Evolutionary conservation across 1,140 invertebrate genomes (phyloP), one percentile per base, ranked within the genome.

Genomic region (Nylanderia fulva): DNA sequence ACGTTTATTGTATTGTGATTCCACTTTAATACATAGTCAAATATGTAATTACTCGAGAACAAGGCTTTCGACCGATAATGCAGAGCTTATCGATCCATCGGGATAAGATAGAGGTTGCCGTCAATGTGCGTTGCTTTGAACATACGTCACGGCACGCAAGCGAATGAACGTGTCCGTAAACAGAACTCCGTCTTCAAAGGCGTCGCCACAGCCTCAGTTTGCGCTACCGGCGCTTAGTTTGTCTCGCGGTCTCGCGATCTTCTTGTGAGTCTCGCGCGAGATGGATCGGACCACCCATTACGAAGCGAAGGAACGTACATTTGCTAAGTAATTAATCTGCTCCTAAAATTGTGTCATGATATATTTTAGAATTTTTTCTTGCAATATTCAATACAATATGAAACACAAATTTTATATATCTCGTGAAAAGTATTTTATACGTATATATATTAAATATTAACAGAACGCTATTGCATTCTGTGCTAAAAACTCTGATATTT

Each of bases 101-200:
- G 29, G 36, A 82, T 82, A 82, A 82, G 77, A 72, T 82, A 72
- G 69, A 24, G 56, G 66, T 29, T 60, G 36, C 36, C 21, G 52
- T 82, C 36, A 60, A 72, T 45, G 77, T 82, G 66, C 66, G 64
- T 80, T 68, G 24, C 77, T 80, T 71, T 71, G 77, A 80, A 71
- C 36, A 39, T 71, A 58, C 21, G 54, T 82, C 52, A 58, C 24
- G 6, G 11, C 6, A 66, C 45, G 86, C 48, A 24, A 72, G 48
- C 54, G 24, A 15, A 33, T 39, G 33, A 72, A 72, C 63, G 61
- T 63, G 68, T 86, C 52, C 64, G 75, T 45, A 68, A 82, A 83
- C 85, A 85, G 76, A 76, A 80, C 60, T 74, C 60, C 54, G 48
- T 74, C 86, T 87, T 64, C 77, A 72, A 82, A 82, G 77, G 52